phyloP scores from a whole-genome alignment of 2,797 vertebrate species.

The Caiman crocodilus region DNA sequence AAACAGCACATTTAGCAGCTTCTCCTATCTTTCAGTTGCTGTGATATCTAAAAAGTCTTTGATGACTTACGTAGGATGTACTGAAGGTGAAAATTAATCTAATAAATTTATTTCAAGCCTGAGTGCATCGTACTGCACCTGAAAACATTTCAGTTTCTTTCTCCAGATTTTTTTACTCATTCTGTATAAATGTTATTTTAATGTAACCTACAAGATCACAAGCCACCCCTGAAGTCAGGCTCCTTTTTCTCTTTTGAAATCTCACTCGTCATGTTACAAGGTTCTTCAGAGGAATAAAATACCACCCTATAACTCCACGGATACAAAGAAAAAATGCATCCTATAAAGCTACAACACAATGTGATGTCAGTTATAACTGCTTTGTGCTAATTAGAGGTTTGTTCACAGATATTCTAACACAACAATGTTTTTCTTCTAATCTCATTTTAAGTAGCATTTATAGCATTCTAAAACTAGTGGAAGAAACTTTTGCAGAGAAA shows the following conservation, averaged over 20 bases:
- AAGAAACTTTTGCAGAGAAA: not conserved
- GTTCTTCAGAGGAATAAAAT: slow-evolving; percentile 20
- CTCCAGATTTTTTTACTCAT: slow-evolving; percentile 7
- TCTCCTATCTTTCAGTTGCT: not conserved
- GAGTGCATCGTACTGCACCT: not conserved
- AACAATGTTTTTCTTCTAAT: not conserved
- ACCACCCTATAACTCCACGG: not conserved
- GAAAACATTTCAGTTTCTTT: not conserved
- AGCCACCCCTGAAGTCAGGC: slow-evolving; percentile 12
- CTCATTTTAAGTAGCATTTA: not conserved
- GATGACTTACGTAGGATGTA: not conserved
- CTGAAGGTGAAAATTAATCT: not conserved
- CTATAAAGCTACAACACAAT: not conserved
- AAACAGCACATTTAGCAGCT: not conserved
- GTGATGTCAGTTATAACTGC: slow-evolving; percentile 7
- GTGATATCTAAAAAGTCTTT: not conserved
- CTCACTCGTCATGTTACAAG: slow-evolving; percentile 5
- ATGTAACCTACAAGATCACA: slow-evolving; percentile 18
- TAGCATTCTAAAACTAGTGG: not conserved
- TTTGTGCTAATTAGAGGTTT: slow-evolving; percentile 32
- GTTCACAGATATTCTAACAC: slow-evolving; percentile 41
- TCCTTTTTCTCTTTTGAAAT: slow-evolving; percentile 17
- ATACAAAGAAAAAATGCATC: not conserved
- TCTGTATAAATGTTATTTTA: slow-evolving; percentile 25
- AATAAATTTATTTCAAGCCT: not conserved